phyloP scores from a whole-genome alignment of 2,113 vertebrate genomes.

The Puffinus mauretanicus region DNA sequence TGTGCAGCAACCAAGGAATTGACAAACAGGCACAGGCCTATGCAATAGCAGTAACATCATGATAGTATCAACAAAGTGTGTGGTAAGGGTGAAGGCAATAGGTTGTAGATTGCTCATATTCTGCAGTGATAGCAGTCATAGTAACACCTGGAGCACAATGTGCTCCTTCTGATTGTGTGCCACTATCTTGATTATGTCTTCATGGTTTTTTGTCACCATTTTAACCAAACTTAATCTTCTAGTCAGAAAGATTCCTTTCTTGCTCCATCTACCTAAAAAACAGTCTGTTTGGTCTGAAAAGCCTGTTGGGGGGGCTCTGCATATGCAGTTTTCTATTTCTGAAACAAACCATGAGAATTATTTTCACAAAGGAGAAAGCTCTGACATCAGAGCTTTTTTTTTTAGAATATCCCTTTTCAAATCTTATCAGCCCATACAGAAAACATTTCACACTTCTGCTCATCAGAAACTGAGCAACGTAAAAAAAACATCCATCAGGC shows the following conservation, averaged over 20 bases:
- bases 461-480: not conserved
- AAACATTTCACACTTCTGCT: not conserved
- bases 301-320: rapidly evolving
- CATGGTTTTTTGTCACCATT: not conserved
- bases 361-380: not conserved
- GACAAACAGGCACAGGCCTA: not conserved
- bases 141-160: not conserved
- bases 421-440: not conserved
- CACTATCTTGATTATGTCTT: not conserved
- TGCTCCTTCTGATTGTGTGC: not conserved
- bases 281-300: not conserved
- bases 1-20: rapidly evolving
- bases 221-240: not conserved
- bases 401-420: not conserved
- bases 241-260: not conserved
- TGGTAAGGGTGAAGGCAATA: not conserved
- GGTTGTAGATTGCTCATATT: not conserved
- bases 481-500: not conserved
- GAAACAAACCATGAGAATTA: not conserved
- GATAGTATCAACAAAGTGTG: not conserved
- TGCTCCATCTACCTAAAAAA: not conserved
- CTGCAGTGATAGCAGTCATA: not conserved
- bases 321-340: not conserved
- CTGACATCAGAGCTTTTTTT: not conserved
- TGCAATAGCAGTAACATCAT: not conserved